Evolutionary conservation across 2,113 vertebrate species (phyloP).

Genomic region (Platanista minor): DNA sequence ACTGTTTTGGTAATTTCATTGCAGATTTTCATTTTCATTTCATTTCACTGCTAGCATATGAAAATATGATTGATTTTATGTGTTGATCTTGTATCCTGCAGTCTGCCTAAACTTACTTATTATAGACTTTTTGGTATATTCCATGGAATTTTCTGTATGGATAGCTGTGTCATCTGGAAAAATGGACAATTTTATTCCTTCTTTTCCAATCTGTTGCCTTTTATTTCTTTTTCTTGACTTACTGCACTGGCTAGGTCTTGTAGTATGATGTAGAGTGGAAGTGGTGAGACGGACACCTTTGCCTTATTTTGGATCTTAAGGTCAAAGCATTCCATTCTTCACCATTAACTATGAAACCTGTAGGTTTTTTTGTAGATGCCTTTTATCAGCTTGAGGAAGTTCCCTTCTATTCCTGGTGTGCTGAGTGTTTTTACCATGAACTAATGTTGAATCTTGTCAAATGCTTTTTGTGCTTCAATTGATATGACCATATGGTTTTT

Average conservation of each 20-base stretch:
- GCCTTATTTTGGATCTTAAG: neutral
- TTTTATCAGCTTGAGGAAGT: neutral
- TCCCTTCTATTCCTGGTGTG: neutral
- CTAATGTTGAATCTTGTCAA: neutral
- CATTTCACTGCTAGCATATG: neutral
- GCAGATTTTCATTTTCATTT: neutral
- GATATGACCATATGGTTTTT: neutral
- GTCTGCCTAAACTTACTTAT: neutral
- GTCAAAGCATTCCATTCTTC: neutral
- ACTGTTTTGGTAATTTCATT: neutral
- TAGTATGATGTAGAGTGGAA: neutral
- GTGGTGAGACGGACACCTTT: neutral
- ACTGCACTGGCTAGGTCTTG: neutral
- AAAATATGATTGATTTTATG: neutral
- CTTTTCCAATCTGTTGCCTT: neutral
- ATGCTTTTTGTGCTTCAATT: neutral
- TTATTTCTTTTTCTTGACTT: neutral
- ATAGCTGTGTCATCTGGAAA: neutral
- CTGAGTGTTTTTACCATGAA: conserved; percentile 7
- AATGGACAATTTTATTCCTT: neutral
- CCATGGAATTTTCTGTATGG: neutral
- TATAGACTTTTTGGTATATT: neutral
- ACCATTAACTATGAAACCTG: neutral
- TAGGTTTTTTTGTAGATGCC: neutral
- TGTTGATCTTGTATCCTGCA: neutral